These are phyloP conservation scores for Neotoxoptera formosana DNA, from an alignment of 1,140 invertebrate genomes.

Conservation along the genomic window DNA sequence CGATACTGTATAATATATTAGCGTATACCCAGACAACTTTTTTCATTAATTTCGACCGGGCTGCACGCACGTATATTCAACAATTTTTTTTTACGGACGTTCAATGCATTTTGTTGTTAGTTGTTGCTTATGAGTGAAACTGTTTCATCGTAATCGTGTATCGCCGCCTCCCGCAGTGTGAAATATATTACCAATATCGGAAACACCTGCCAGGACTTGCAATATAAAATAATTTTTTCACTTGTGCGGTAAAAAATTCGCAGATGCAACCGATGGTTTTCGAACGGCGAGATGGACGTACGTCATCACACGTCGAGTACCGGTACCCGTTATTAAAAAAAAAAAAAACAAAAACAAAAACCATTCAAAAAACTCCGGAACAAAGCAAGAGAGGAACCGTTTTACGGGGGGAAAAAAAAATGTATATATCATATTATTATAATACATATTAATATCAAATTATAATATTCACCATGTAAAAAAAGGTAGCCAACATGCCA, in stretches of 20 bases:
- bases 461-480: constrained; percentile 79
- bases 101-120: neutral
- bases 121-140: neutral
- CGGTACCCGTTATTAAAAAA: neutral
- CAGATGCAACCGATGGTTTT: neutral
- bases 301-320: neutral
- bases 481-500: constrained; percentile 94
- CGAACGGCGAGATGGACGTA: neutral
- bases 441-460: neutral
- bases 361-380: neutral
- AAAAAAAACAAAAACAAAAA: neutral
- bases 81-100: neutral
- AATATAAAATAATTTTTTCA: neutral
- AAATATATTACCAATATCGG: neutral
- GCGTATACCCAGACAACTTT: neutral
- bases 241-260: neutral
- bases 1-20: constrained; percentile 28
- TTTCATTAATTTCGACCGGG: neutral
- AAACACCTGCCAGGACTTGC: constrained; percentile 13
- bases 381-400: neutral
- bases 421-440: neutral
- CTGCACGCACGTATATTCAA: neutral
- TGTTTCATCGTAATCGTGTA: neutral
- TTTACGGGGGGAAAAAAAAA: neutral
- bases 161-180: neutral